Evolutionary conservation across 2,888 invertebrate genomes (phyloP).

Genomic region (Palloptera scutellata): DNA sequence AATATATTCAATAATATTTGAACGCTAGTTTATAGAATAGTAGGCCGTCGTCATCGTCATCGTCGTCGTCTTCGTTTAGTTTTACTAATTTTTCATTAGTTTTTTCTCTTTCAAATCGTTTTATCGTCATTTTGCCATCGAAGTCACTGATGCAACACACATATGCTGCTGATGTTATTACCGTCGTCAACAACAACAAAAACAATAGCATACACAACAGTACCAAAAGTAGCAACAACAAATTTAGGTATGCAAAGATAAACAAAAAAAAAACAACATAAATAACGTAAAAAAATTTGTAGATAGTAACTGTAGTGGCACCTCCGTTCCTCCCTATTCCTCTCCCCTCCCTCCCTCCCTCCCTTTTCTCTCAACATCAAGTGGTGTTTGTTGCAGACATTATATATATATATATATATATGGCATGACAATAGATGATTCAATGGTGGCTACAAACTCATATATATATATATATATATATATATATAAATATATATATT

Average conservation of each 20-base stretch:
- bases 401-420: too few species aligned
- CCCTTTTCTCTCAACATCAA: too few species aligned
- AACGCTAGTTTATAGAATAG: constrained; percentile 32
- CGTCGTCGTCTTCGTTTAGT: not conserved
- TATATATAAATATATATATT: not conserved
- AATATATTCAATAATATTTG: constrained; percentile 30
- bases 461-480: too few species aligned
- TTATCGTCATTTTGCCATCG: not conserved
- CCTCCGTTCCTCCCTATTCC: too few species aligned
- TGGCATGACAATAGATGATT: too few species aligned
- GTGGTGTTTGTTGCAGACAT: too few species aligned
- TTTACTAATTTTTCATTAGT: not conserved
- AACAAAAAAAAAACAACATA: not conserved
- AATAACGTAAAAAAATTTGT: too few species aligned
- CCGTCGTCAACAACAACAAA: not conserved
- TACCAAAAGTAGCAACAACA: too few species aligned
- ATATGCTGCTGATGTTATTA: not conserved
- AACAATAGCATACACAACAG: not conserved
- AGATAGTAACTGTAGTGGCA: too few species aligned
- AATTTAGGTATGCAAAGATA: too few species aligned
- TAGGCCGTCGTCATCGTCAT: not conserved
- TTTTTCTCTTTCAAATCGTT: not conserved
- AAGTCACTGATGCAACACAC: not conserved
- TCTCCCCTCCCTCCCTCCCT: too few species aligned
- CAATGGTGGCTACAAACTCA: too few species aligned